Evolutionary conservation across 1,140 invertebrate species (phyloP), one percentile per base, ranked within the genome.

Genomic region (Apis florea): DNA sequence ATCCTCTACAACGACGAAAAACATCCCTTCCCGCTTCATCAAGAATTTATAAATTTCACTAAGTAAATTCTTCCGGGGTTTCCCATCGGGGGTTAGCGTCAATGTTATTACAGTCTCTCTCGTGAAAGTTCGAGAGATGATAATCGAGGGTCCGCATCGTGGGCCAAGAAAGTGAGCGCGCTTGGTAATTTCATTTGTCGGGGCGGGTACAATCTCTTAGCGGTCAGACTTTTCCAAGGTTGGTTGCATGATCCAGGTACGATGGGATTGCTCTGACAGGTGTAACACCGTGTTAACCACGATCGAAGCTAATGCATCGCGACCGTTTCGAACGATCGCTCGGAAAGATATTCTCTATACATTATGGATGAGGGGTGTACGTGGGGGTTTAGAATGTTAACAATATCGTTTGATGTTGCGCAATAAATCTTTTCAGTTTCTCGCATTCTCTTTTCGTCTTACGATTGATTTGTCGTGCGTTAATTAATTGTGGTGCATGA

Each of bases 261-360:
- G 68, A 78, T 49, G 58, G 85, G 89, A 90, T 89, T 90, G 85
- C 59, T 89, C 84, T 85, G 90, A 90, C 90, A 90, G 83, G 82
- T 90, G 90, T 91, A 90, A 81, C 84, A 47, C 83, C 58, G 86
- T 79, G 85, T 91, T 91, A 91, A 68, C 69, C 72, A 76, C 68
- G 61, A 54, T 24, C 13, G 40, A n/a, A 51, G 53, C 67, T 86
- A 88, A 88, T 66, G 24, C 68, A 78, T 24, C 21, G 53, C 19
- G 79, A 83, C 24, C 40, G 75, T 13, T 53, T 56, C 59, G 13
- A 31, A 53, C 63, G n/a, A 21, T 17, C 66, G 40, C 59, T 51
- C 56, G 79, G 47, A 73, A 73, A n/a, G 26, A 31, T 19, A 56
- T 49, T 17, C 77, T 54, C 21, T n/a, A 77, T 82, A 17, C 54